Evolutionary conservation across 2,888 invertebrate species (phyloP).

Genomic region (Chaetoderma sp.): DNA sequence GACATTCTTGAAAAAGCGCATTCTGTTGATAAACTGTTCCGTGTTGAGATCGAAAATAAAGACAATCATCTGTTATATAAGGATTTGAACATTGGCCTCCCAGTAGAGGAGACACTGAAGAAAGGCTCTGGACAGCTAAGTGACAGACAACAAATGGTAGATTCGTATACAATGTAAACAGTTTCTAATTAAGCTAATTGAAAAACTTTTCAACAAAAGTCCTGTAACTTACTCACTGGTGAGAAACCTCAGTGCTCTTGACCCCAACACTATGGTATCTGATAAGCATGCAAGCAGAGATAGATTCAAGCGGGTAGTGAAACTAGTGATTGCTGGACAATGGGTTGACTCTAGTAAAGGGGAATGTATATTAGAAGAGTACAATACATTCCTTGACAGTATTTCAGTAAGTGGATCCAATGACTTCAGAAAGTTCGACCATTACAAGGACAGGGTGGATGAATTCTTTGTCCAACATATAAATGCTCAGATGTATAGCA

Average conservation of each 20-base stretch:
- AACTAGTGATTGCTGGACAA: slow-evolving; percentile 3
- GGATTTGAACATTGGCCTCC: background rate
- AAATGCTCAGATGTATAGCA: background rate
- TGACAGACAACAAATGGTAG: background rate
- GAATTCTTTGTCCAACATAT: slow-evolving; percentile 8
- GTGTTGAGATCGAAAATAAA: background rate
- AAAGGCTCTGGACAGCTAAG: background rate
- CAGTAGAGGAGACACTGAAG: background rate
- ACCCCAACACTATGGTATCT: background rate
- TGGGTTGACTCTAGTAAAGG: background rate
- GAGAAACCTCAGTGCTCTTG: slow-evolving; percentile 12
- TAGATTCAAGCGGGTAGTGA: background rate
- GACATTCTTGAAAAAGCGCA: no score
- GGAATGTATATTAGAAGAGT: background rate
- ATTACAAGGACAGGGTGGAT: slow-evolving; percentile 13
- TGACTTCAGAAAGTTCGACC: no score
- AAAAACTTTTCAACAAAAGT: slow-evolving; percentile 15
- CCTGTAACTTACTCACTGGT: slow-evolving; percentile 17
- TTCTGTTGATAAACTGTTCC: no score
- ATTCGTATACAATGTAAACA: slow-evolving; percentile 10
- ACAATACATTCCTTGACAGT: background rate
- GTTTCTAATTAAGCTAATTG: slow-evolving; percentile 5
- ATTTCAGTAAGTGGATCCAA: background rate
- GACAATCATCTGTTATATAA: background rate
- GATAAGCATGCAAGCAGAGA: background rate